Percentiles rank a stretch among this genome's conserved stretches.
Evolutionary conservation across 1,140 invertebrate species (phyloP).

Genomic region (Brachionus rotundiformis): DNA sequence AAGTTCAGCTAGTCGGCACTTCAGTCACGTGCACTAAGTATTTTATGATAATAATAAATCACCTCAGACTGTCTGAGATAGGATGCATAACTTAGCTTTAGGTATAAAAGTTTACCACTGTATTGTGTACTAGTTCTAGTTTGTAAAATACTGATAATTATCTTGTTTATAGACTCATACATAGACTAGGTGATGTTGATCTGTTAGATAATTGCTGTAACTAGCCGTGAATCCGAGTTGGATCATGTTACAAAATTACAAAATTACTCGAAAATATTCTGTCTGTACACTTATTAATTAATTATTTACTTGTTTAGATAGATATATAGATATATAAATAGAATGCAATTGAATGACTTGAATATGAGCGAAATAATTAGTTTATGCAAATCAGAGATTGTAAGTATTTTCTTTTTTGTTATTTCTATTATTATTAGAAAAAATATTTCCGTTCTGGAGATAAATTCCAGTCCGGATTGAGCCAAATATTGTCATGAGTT

Average conservation of each 20-base stretch:
- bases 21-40: not conserved
- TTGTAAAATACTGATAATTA: constrained; percentile 45
- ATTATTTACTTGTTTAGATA: not conserved
- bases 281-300: no score
- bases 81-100: not conserved
- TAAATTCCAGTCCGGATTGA: constrained; percentile 31
- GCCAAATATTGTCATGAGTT: constrained; percentile 29
- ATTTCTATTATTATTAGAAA: not conserved
- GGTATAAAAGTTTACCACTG: not conserved
- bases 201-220: constrained; percentile 20
- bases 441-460: constrained; percentile 43
- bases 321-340: constrained; percentile 13
- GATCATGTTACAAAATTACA: constrained; percentile 17
- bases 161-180: constrained; percentile 33
- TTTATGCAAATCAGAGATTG: constrained; percentile 50
- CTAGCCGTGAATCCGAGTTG: constrained; percentile 1
- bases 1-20: not conserved
- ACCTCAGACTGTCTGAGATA: not conserved
- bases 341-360: constrained; percentile 20
- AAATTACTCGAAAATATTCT: constrained; percentile 11
- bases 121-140: not conserved
- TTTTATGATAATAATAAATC: constrained; percentile 22
- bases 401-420: constrained; percentile 3
- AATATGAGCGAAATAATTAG: constrained; percentile 31
- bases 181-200: constrained; percentile 38